Evolutionary conservation across 2,888 invertebrate species (phyloP), one percentile per base, ranked within the genome.

Genomic region (Ryuthela nishihirai): DNA sequence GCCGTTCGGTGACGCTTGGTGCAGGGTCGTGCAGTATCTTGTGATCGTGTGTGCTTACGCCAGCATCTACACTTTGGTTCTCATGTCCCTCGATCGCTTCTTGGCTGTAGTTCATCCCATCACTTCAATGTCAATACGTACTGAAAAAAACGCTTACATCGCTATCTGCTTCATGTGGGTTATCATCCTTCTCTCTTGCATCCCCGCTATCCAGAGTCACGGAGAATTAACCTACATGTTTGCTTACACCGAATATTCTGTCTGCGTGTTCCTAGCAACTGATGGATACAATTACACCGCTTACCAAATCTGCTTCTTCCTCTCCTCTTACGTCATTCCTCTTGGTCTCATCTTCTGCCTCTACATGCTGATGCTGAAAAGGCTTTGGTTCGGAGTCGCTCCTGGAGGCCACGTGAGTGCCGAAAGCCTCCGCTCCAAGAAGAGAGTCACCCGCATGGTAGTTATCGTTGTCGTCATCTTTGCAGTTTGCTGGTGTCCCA

Each of bases 71-170:
- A 94, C 93, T 0, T 78, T 95, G 42, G 92, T 94, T 1, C 80
- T 94, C 62, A 94, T 95, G 93, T 91, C 91, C 3, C 76, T 93
- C 53, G 94, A 95, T 75, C 72, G 82, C 66, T 95, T 89, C 73
- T 81, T 95, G 74, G 94, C 94, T 24, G 93, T 95, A 2, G 93
- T 93, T 1, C 90, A 91, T 74, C 93, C 94, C 3, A 87, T 94
- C 66, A 82, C 85, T 0, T 89, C 90, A 44, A 90, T 90, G 83
- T 85, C 87, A 0, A 72, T 88, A 65, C 79, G 92, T 47, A 91
- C 88, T 2, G 87, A 88, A 71, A 79, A 80, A 64, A 89, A 91
- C 72, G 88, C 92, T 12, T 80, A 85, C 66, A 74, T 84, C 54
- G 88, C 89, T 18, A 88, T 90, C 65, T 80, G 81, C 36, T 79